These are phyloP conservation scores for Mus minutoides DNA, from an alignment of 2,797 vertebrate species.

Conservation along the genomic window DNA sequence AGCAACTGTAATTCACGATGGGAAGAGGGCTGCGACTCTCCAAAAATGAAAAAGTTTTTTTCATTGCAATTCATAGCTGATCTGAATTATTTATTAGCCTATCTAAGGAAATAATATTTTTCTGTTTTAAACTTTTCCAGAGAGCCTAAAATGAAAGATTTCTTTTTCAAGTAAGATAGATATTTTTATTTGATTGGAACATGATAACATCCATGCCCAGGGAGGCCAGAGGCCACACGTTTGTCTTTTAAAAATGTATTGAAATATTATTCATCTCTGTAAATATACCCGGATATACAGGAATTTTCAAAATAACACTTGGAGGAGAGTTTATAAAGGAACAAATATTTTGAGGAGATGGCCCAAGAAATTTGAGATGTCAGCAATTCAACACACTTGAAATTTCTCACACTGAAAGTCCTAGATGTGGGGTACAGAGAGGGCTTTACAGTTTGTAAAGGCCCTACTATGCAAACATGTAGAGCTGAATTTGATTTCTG, in stretches of 20 bases:
- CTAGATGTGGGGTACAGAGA: background rate
- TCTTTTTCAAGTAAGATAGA: conserved; percentile 66
- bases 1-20: background rate
- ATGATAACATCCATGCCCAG: conserved; percentile 12
- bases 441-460: background rate
- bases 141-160: conserved; percentile 75
- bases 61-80: conserved; percentile 70
- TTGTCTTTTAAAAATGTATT: conserved; percentile 64
- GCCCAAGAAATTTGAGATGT: conserved; percentile 52
- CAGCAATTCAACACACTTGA: conserved; percentile 18
- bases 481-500: background rate
- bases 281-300: conserved; percentile 59
- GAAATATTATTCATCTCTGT: conserved; percentile 74
- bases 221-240: conserved; percentile 62
- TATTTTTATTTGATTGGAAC: conserved; percentile 64
- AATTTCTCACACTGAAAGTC: conserved; percentile 33
- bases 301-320: conserved; percentile 61
- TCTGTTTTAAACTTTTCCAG: conserved; percentile 78
- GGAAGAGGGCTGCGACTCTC: background rate
- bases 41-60: conserved; percentile 38
- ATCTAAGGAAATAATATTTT: conserved; percentile 82
- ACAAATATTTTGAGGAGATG: conserved; percentile 56
- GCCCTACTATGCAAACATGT: background rate
- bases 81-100: conserved; percentile 81
- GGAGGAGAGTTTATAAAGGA: conserved; percentile 64